Evolutionary conservation across 2,113 vertebrate species (phyloP).

Genomic region (Scopus umbretta): DNA sequence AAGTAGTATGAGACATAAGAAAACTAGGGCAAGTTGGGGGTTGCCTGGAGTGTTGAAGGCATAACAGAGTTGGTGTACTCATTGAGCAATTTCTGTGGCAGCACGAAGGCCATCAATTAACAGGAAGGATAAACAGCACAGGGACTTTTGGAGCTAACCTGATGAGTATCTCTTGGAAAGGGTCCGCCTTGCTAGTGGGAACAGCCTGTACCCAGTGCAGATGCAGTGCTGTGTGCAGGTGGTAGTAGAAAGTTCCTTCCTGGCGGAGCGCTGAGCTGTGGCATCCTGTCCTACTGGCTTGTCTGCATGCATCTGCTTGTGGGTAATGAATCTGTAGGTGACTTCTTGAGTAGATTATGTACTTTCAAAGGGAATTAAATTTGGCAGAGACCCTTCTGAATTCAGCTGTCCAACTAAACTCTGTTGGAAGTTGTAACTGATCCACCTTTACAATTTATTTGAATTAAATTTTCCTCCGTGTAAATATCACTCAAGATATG

Average conservation of each 20-base stretch:
- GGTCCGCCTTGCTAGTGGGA: background rate
- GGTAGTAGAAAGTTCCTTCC: background rate
- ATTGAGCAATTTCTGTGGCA: constrained; percentile 13
- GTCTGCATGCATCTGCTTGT: background rate
- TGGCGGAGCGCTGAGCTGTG: background rate
- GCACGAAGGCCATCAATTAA: background rate
- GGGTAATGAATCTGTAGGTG: background rate
- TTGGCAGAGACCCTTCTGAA: background rate
- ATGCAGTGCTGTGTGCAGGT: background rate
- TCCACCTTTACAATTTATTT: background rate
- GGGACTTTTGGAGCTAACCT: background rate
- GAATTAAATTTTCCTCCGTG: background rate
- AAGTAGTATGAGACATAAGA: background rate
- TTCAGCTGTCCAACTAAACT: background rate
- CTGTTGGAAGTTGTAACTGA: background rate
- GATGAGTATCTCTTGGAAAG: constrained; percentile 27
- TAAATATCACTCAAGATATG: background rate
- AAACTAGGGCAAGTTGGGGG: constrained; percentile 2
- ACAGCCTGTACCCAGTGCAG: background rate
- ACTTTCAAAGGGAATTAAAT: background rate
- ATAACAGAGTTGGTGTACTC: background rate
- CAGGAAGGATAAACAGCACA: constrained; percentile 8
- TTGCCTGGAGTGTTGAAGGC: background rate
- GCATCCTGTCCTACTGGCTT: constrained; percentile 34
- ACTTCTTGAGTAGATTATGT: background rate